Evolutionary conservation across 1,140 invertebrate genomes (phyloP).

Genomic region (Brachionus angularis): DNA sequence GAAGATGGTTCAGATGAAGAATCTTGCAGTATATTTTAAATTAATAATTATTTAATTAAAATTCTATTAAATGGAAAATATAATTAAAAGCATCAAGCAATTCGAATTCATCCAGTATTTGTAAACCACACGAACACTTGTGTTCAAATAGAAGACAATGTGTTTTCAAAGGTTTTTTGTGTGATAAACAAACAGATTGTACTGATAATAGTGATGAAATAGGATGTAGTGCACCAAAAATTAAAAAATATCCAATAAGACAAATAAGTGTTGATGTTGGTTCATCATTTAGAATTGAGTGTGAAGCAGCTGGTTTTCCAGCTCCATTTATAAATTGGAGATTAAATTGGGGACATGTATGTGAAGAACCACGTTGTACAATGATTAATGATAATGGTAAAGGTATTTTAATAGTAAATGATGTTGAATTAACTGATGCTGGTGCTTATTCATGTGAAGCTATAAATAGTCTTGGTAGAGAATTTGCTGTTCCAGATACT

Average conservation of each 20-base stretch:
- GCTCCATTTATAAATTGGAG: constrained; percentile 87
- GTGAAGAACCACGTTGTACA: constrained; percentile 65
- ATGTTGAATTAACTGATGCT: constrained; percentile 70
- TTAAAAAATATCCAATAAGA: constrained; percentile 65
- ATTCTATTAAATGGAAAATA: background rate
- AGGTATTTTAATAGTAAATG: constrained; percentile 73
- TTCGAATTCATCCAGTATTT: constrained; percentile 62
- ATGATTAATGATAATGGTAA: constrained; percentile 50
- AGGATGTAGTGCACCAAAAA: constrained; percentile 74
- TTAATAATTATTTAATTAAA: too few species aligned
- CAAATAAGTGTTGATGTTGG: constrained; percentile 67
- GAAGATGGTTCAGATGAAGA: constrained; percentile 70
- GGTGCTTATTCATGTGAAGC: constrained; percentile 97
- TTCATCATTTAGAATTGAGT: constrained; percentile 71
- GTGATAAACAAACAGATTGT: constrained; percentile 83
- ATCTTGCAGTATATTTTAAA: constrained; percentile 12
- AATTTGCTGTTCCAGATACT: constrained; percentile 81
- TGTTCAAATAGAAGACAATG: constrained; percentile 72
- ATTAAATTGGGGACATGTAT: constrained; percentile 90
- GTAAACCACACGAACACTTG: constrained; percentile 74
- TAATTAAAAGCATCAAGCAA: constrained; percentile 14
- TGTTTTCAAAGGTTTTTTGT: constrained; percentile 86
- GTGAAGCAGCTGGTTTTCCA: constrained; percentile 80
- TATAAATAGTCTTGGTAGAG: constrained; percentile 76
- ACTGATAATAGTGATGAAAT: constrained; percentile 81